A percentile compares a stretch with the other conserved stretches of the same genome.
These are phyloP conservation scores for Riparia riparia DNA, from an alignment of 2,113 vertebrate genomes.

Conservation along the genomic window DNA sequence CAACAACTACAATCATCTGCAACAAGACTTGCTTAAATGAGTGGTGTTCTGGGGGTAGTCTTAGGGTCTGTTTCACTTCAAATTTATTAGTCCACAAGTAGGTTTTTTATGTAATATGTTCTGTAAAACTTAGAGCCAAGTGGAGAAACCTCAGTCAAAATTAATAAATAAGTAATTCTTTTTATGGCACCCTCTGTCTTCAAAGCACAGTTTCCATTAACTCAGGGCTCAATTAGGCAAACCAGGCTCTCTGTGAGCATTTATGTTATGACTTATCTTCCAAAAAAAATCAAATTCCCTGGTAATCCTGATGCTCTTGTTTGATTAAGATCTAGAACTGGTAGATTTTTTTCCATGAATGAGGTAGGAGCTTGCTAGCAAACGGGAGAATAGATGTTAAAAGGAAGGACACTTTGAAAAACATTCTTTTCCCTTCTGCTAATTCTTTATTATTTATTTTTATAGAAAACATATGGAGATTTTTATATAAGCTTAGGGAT, in stretches of 20 bases:
- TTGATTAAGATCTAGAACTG: neutral
- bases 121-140: neutral
- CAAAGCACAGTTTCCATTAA: neutral
- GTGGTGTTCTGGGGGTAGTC: neutral
- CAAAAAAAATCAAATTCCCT: neutral
- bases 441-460: neutral
- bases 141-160: neutral
- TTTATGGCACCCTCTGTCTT: neutral
- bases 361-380: neutral
- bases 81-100: neutral
- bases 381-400: neutral
- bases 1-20: neutral
- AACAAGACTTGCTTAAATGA: neutral
- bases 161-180: neutral
- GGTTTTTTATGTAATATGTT: neutral
- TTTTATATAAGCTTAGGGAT: neutral
- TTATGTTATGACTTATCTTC: neutral
- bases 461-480: neutral
- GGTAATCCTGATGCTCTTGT: neutral
- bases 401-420: neutral
- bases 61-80: neutral
- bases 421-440: neutral
- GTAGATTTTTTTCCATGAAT: neutral
- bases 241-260: neutral
- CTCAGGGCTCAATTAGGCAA: neutral